Conservation (phyloP, 2,797 vertebrate genomes). For the Prionace glauca region DNA sequence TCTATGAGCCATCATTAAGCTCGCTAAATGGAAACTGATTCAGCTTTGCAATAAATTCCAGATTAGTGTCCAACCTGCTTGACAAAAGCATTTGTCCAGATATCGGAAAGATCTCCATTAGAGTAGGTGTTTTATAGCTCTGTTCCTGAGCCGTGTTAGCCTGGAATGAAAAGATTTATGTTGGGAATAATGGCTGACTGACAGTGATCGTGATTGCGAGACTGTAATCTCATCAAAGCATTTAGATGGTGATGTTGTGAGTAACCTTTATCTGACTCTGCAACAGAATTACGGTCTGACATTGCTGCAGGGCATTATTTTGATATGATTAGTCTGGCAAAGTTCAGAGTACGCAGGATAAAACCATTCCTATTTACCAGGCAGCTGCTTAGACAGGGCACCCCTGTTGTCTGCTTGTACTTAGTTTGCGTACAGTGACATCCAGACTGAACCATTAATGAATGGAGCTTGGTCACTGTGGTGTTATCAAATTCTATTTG, state of each 20-base stretch:
- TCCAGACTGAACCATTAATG: neutral
- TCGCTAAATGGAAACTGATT: constrained; percentile 16
- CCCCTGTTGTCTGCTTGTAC: neutral
- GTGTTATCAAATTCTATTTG: neutral
- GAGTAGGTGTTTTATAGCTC: neutral
- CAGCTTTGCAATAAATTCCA: constrained; percentile 2
- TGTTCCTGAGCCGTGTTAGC: neutral
- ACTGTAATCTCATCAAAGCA: constrained; percentile 23
- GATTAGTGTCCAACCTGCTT: constrained; percentile 12
- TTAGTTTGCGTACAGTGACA: neutral
- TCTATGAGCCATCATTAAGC: no score
- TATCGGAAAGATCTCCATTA: constrained; percentile 23
- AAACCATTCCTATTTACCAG: neutral
- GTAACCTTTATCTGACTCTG: constrained; percentile 27
- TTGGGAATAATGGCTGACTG: constrained; percentile 9
- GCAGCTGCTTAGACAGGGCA: neutral
- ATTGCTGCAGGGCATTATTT: constrained; percentile 27
- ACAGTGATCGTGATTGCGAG: neutral
- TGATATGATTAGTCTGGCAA: constrained; percentile 2
- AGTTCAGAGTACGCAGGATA: neutral
- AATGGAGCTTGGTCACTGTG: neutral
- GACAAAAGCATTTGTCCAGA: constrained; percentile 26
- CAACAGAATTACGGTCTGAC: neutral
- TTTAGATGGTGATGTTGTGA: constrained; percentile 31
- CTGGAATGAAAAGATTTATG: constrained; percentile 21